Conservation (phyloP, 2,888 invertebrate species). For the Lasioglossum pauxillum region DNA sequence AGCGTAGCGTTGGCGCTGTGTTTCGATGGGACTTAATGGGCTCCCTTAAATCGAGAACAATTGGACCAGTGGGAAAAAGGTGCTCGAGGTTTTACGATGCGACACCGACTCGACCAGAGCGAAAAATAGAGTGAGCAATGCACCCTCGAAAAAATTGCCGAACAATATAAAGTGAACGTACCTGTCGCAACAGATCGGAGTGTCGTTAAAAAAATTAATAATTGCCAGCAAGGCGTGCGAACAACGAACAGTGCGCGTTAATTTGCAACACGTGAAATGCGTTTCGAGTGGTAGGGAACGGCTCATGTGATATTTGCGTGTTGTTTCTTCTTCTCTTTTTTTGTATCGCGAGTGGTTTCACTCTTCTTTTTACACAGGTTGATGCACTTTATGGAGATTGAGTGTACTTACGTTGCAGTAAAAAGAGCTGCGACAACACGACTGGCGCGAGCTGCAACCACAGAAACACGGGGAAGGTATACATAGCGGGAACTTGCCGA, state of each 20-base stretch:
- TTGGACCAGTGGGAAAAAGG: background rate
- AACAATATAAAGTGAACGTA: background rate
- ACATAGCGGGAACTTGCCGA: constrained; percentile 49
- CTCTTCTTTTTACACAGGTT: background rate
- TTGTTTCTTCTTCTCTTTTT: background rate
- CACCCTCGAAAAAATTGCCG: background rate
- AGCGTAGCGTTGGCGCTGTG: constrained; percentile 13
- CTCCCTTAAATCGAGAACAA: constrained; percentile 17
- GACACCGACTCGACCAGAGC: background rate
- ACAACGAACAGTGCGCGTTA: background rate
- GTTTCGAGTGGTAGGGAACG: background rate
- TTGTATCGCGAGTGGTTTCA: background rate
- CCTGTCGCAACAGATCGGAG: background rate
- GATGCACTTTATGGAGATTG: background rate
- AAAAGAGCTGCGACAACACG: constrained; percentile 35
- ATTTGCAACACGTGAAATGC: background rate
- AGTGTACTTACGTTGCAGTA: constrained; percentile 43
- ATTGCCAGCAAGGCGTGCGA: background rate
- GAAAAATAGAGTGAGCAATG: background rate
- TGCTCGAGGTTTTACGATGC: background rate
- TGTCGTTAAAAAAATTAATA: background rate
- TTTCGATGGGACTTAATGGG: constrained; percentile 28
- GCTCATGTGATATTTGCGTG: background rate
- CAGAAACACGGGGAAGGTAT: constrained; percentile 38
- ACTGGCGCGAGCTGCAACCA: constrained; percentile 36